Conservation (phyloP, 2,888 invertebrate species). For the Drosophila neotestacea region DNA sequence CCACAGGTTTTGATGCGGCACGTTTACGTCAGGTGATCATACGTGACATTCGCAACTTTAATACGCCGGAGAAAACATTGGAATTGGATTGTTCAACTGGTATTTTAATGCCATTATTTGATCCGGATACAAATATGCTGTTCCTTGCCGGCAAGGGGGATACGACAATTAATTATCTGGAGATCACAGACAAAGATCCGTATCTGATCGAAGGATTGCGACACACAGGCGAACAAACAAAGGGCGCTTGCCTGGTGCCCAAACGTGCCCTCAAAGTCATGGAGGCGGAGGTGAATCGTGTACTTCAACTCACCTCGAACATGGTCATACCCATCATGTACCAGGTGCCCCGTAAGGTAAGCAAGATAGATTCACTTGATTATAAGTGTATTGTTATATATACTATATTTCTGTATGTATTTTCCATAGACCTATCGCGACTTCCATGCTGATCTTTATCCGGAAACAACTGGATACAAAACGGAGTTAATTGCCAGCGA, state of each 20-base stretch:
- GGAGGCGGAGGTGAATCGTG: conserved; percentile 97
- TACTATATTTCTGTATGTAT: neutral
- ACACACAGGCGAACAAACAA: conserved; percentile 97
- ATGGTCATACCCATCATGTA: conserved; percentile 97
- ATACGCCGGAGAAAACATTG: conserved; percentile 91
- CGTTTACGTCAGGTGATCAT: conserved; percentile 95
- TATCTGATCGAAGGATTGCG: conserved; percentile 94
- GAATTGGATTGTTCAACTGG: conserved; percentile 95
- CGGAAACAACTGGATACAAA: conserved; percentile 93
- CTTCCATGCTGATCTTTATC: conserved; percentile 97
- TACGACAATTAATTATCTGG: conserved; percentile 95
- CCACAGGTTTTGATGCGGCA: conserved; percentile 95
- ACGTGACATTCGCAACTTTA: conserved; percentile 93
- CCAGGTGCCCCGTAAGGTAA: conserved; percentile 95
- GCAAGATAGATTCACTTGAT: too few relatives aligned
- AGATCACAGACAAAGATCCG: conserved; percentile 95
- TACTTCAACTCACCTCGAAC: conserved; percentile 93
- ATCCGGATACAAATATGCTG: conserved; percentile 97
- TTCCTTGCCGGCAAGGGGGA: conserved; percentile 98
- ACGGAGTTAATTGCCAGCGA: conserved; percentile 92
- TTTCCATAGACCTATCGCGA: conserved; percentile 92
- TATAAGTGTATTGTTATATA: too few relatives aligned
- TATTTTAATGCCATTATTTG: conserved; percentile 96
- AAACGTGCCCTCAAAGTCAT: conserved; percentile 97
- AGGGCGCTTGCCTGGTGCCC: conserved; percentile 96